phyloP scores from a whole-genome alignment of 2,888 invertebrate species.

The Adelphocoris suturalis region DNA sequence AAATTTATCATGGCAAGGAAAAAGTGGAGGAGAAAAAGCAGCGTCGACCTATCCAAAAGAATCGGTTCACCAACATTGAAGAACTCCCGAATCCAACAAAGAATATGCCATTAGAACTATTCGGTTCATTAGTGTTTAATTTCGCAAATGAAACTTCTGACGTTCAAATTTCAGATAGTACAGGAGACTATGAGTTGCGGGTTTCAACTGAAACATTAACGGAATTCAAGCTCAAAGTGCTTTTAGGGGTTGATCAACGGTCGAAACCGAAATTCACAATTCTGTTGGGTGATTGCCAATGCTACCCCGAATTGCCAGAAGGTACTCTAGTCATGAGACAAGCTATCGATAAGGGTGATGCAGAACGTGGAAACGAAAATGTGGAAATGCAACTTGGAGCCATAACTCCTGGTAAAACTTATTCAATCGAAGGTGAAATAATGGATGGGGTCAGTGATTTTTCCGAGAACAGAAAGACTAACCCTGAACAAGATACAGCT shows the following conservation, averaged over 20 bases:
- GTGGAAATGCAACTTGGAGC: background rate
- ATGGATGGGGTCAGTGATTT: too few species aligned
- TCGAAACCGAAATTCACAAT: conserved; percentile 44
- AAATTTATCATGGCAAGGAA: background rate
- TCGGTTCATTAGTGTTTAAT: conserved; percentile 51
- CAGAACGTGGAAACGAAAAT: background rate
- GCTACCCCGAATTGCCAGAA: conserved; percentile 59
- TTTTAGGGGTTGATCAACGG: conserved; percentile 45
- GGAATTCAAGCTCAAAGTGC: conserved; percentile 60
- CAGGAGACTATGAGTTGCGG: conserved; percentile 48
- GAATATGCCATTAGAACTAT: background rate
- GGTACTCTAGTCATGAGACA: background rate
- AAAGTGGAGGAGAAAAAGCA: conserved; percentile 19
- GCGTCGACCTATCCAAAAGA: conserved; percentile 10
- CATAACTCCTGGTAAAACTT: too few species aligned
- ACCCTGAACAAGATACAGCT: background rate
- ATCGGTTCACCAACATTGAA: conserved; percentile 13
- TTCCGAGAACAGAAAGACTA: too few species aligned
- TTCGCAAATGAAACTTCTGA: conserved; percentile 41
- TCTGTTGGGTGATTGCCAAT: conserved; percentile 60
- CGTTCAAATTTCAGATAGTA: conserved; percentile 42
- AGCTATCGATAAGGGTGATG: background rate
- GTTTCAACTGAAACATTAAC: conserved; percentile 44
- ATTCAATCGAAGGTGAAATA: too few species aligned
- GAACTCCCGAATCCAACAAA: background rate